Base-by-base conservation (phyloP, 2,113 vertebrate species). In the Sorex fumeus region DNA sequence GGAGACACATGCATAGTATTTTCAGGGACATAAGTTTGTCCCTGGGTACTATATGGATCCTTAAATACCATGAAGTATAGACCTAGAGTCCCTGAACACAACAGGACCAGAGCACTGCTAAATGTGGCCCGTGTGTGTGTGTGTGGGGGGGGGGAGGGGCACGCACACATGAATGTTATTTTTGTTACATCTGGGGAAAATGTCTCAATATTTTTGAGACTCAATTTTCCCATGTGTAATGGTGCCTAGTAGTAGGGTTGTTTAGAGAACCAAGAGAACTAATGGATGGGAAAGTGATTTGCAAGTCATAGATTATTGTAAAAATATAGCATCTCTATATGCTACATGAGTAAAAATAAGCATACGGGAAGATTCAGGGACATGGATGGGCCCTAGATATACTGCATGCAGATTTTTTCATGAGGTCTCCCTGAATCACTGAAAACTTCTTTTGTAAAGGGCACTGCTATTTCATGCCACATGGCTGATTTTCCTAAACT, bases 401-500 rank as follows among this genome's bases (percentile, higher is more conserved):
- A 4, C 13, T 75, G 88, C 85, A 70, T 57, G 86, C 88, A 50
- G 66, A 19, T 25, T 43, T 82, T 88, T 85, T 57, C 23, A 32
- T 89, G n/a, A 62, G 74, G 81, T 47, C 12, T 23, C 19, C 70
- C n/a, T 25, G 3, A 86, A 28, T 76, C 34, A 67, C 28, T 66
- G 34, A 88, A 87, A 43, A 25, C 32, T 80, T 81, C 2, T 30
- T 79, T 18, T 78, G 27, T 69, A 34, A 83, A 84, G 34, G 40
- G 45, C 4, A 84, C 9, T 70, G 47, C 8, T 57, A 1, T 36
- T 90, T 90, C 80, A 23, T 91, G 12, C 50, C 32, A 50, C 28
- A 34, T 71, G 28, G 10, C 32, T 92, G n/a, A 15, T 77, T 8
- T 77, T 87, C 27, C 64, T 95, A 89, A 91, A 69, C n/a, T 57